Conservation (phyloP, 2,888 invertebrate species). For the Chromoteleia sp. region DNA sequence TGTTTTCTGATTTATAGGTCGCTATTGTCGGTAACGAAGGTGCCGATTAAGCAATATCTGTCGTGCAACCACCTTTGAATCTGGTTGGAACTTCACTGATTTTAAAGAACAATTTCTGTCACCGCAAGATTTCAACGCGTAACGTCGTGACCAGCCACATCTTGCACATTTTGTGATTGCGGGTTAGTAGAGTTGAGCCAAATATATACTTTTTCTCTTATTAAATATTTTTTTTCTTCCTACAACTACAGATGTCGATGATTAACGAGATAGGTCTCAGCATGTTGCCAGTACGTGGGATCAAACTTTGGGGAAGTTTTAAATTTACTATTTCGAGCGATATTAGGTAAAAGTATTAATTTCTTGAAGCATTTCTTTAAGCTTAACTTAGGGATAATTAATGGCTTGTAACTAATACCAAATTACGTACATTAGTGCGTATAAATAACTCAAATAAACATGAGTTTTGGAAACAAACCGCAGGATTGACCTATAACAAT, state of each 20-base stretch:
- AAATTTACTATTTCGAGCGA: conserved; percentile 2
- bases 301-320: background rate
- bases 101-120: background rate
- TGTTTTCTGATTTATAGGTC: conserved; percentile 35
- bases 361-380: no score
- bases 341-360: background rate
- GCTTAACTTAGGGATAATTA: no score
- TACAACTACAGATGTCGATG: background rate
- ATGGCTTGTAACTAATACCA: no score
- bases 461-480: background rate
- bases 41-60: conserved; percentile 13
- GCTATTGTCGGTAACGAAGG: conserved; percentile 9
- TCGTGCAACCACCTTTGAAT: conserved; percentile 2
- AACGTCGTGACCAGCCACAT: background rate
- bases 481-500: background rate
- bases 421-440: no score
- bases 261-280: conserved; percentile 1
- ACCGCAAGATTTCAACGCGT: background rate
- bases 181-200: background rate
- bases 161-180: no score
- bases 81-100: background rate
- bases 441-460: background rate
- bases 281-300: background rate
- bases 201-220: background rate
- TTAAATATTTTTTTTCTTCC: background rate